Base-by-base conservation (phyloP, 2,888 invertebrate genomes). In the Agrotis segetum region DNA sequence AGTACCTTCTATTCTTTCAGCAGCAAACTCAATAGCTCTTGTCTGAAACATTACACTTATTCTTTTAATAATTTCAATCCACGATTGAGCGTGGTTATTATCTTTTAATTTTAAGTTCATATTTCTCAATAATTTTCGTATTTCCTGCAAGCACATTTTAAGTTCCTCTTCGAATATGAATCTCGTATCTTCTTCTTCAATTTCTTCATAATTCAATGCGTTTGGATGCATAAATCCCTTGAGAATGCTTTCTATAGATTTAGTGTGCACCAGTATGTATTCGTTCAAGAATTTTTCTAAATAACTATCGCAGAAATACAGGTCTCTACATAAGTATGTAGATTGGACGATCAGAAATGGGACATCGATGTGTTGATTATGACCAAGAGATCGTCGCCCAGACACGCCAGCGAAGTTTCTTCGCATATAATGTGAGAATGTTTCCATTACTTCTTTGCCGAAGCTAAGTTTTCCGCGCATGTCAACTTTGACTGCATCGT, bases 371-470 rank as follows among this genome's bases (percentile, higher is more conserved):
- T 89, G 86, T 2, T 77, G 72, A 3, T 68, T 66, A 4, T 67
- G 34, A 0, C 76, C 34, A 29, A 81, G 67, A 29, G 88, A 75
- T 7, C 90, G 85, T 64, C 93, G 84, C 58, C 88, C 84, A 3
- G 73, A 71, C 2, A 0, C 63, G 0, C 1, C 0, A 0, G 11
- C 13, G 19, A 74, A 74, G n/a, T 79, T 85, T 13, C 69, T 74
- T 16, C 74, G 84, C 17, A 93, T 67, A 59, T 88, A 92, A 40
- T 88, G 67, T 7, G 88, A 79, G 3, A 95, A 21, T 0, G 90
- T 87, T 0, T 93, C 90, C 68, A 93, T 74, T 1, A 95, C 91
- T 17, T 94, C 93, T 74, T 90, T 90, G 1, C 95, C 95, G 2
- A 95, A 79, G 29, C 85, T 92, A 1, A 95, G 52, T 2, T 90